Base-by-base conservation (phyloP, 2,888 invertebrate genomes). In the Augiades crinisus region DNA sequence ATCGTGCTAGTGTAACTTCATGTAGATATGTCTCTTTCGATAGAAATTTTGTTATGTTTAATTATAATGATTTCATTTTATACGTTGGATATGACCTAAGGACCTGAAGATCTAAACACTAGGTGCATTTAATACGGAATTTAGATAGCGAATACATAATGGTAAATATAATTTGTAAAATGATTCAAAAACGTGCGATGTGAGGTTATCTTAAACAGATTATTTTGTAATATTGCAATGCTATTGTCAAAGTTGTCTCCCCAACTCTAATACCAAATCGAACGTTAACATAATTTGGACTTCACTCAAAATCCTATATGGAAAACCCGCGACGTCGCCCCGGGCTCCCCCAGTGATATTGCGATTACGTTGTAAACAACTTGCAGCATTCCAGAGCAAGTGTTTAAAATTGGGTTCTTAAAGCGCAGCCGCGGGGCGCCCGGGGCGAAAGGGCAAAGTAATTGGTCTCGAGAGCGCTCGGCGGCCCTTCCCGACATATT, bases 281-380 rank as follows among this genome's bases (percentile, higher is more conserved):
- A 62, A 64, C 51, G 56, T 40, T 46, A 56, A 69, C 70, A 54
- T 64, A 66, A 65, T 68, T 70, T 64, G 71, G 70, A 64, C 73
- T 71, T 71, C 70, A 78, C 74, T 78, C 68, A 74, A 68, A 72
- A 65, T 59, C 59, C 55, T 60, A 66, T 73, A 71, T 68, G 68
- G 67, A 72, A 74, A 71, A 68, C 68, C 64, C 63, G 60, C 54
- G 55, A 60, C 57, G 56, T 37, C 38, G 45, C 43, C 45, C 36
- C 40, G 45, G 57, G 54, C 58, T 64, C 71, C 71, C 72, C 62
- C 61, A 5, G 64, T 61, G 53, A 57, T 63, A 65, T 62, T 64
- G 62, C 67, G 76, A 85, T 82, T 75, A 78, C 71, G 72, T 74
- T 84, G 86, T 86, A 81, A 85, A 84, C 84, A 80, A 78, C 63